These are phyloP conservation scores for Dolichopus griseipennis DNA, from an alignment of 2,888 invertebrate genomes.

Conservation along the genomic window DNA sequence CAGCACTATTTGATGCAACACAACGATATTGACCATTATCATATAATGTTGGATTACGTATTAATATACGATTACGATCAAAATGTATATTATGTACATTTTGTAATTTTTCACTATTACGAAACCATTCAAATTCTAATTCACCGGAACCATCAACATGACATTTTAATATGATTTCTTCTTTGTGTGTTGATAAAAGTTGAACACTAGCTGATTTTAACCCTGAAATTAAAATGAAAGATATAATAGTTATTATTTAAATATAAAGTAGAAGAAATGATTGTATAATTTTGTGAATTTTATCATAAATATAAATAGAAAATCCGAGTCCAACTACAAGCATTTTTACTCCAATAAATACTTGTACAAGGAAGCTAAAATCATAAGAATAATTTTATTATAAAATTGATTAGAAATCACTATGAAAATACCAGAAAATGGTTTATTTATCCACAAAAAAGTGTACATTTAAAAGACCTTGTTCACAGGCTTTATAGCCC, in stretches of 20 bases:
- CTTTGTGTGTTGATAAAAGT: constrained; percentile 32
- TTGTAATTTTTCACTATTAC: constrained; percentile 53
- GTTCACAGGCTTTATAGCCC: too few species aligned
- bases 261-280: background rate
- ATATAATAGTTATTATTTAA: constrained; percentile 25
- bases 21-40: constrained; percentile 71
- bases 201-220: constrained; percentile 36
- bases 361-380: too few species aligned
- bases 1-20: constrained; percentile 59
- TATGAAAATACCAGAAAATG: too few species aligned
- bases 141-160: constrained; percentile 37
- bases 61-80: constrained; percentile 41
- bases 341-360: too few species aligned
- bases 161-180: constrained; percentile 38
- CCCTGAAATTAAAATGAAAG: constrained; percentile 32
- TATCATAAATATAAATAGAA: too few species aligned
- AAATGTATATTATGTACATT: constrained; percentile 51
- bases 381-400: too few species aligned
- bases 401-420: too few species aligned
- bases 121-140: constrained; percentile 39
- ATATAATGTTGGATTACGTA: constrained; percentile 31
- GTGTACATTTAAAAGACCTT: too few species aligned
- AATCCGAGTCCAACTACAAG: too few species aligned
- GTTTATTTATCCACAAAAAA: too few species aligned
- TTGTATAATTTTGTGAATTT: too few species aligned